phyloP scores from a whole-genome alignment of 2,888 invertebrate genomes.

The Syritta pipiens region DNA sequence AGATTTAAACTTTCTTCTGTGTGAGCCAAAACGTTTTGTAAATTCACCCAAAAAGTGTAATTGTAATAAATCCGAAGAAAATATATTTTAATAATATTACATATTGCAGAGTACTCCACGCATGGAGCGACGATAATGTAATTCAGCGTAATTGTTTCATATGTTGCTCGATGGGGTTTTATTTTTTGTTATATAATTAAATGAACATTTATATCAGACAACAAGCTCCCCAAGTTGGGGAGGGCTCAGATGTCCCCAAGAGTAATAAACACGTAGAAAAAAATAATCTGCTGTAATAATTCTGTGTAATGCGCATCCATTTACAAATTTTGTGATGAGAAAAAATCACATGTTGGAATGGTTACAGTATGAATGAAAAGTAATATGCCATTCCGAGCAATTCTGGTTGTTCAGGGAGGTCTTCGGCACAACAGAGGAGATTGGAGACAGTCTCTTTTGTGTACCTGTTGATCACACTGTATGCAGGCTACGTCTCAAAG shows the following conservation, averaged over 20 bases:
- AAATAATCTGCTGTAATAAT: slow-evolving; percentile 64
- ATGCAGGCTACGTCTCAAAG: neutral
- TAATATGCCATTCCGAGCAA: no score
- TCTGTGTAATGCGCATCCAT: slow-evolving; percentile 59
- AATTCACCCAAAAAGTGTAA: slow-evolving; percentile 24
- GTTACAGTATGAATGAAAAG: slow-evolving; percentile 29
- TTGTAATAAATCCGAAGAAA: slow-evolving; percentile 21
- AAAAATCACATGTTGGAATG: slow-evolving; percentile 38
- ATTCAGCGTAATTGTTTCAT: slow-evolving; percentile 58
- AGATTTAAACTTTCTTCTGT: slow-evolving; percentile 28
- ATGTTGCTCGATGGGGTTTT: slow-evolving; percentile 12
- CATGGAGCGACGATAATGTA: slow-evolving; percentile 20
- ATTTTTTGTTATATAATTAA: slow-evolving; percentile 60
- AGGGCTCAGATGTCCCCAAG: slow-evolving; percentile 56
- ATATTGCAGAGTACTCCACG: slow-evolving; percentile 3
- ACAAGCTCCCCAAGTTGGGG: neutral
- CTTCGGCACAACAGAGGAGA: no score
- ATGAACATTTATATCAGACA: slow-evolving; percentile 57
- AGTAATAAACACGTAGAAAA: slow-evolving; percentile 66
- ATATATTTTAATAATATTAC: slow-evolving; percentile 28
- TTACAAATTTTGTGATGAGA: slow-evolving; percentile 47
- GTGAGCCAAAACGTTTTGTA: slow-evolving; percentile 2
- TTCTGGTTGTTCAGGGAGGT: no score
- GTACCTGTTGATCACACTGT: slow-evolving; percentile 25
- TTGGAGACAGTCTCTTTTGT: neutral